Base-by-base conservation (phyloP, 2,113 vertebrate genomes). In the Myanophis thanlyinensis region DNA sequence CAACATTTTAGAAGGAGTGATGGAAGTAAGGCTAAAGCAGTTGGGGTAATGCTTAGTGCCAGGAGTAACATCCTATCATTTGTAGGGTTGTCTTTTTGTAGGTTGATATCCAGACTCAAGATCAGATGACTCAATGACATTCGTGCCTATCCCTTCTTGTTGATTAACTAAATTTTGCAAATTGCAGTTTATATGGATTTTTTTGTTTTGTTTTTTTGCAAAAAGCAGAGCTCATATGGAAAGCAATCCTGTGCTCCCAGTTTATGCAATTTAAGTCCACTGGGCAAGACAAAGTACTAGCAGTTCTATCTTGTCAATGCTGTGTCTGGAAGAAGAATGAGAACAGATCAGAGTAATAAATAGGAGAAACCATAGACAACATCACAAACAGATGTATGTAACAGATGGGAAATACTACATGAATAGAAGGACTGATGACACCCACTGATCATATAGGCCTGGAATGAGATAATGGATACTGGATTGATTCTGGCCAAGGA, bases 21-120 rank as follows among this genome's bases (percentile, higher is more conserved):
- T 44, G 73, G 35, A 20, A 44, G 18, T 44, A 44, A 80, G 3
- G 15, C 18, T 44, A 80, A 80, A 80, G 35, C 35, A 80, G 3
- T 22, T 20, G 35, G 73, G 7, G 18, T 44, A 44, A 80, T 9
- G 73, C 35, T 80, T 40, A 22, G 18, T 44, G 35, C 6, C 18
- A 22, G 18, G 18, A 0, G 44, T 94, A 88, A 54, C 96, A 90
- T 95, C 94, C 95, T 96, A 93, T 96, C 44, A 88, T 56, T 56
- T 56, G 5, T 56, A 54, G 10, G 20, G 51, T 25, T 47, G 6
- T 23, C n/a, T n/a, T 35, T 80, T 20, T 7, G 15, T 18, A 80
- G 67, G 6, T 80, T 80, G 35, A 80, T 80, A 80, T 80, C 73
- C 73, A 22, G 73, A 35, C 7, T 80, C 18, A 80, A 22, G 3